A percentile compares a stretch with the other conserved stretches of the same genome.
Evolutionary conservation across 2,113 vertebrate species (phyloP).

Genomic region (Okapia johnstoni): DNA sequence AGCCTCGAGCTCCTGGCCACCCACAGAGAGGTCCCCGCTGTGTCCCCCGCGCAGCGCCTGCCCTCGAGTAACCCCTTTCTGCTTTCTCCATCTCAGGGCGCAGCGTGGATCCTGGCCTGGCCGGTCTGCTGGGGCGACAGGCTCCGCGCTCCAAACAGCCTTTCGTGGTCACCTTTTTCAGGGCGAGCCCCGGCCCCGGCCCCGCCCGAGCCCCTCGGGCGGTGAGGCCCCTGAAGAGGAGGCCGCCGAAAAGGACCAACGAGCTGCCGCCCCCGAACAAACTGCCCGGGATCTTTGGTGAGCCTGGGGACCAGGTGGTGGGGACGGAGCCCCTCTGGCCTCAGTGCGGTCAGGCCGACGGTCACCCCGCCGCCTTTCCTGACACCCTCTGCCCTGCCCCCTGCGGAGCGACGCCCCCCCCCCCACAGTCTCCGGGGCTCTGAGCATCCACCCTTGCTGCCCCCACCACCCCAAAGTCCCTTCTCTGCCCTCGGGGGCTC

Average conservation of each 20-base stretch:
- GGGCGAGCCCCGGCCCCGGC: conserved; percentile 83
- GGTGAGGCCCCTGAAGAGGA: conserved; percentile 77
- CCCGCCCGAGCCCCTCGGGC: conserved; percentile 85
- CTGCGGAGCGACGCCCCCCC: not conserved
- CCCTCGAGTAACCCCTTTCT: not conserved
- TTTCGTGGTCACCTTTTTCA: conserved; percentile 97
- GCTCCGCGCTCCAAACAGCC: conserved; percentile 93
- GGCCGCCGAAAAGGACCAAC: conserved; percentile 87
- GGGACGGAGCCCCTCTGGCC: not conserved
- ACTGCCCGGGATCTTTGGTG: conserved; percentile 88
- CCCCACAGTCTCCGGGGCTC: not conserved
- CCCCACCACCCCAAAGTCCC: not conserved
- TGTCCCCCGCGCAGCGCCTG: not conserved
- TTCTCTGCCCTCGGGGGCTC: not conserved
- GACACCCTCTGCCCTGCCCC: not conserved
- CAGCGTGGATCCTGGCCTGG: conserved; percentile 88
- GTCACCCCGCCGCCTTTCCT: not conserved
- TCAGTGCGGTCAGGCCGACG: not conserved
- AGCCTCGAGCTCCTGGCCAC: fast-evolving
- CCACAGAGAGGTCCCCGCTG: not conserved
- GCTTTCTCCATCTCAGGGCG: conserved; percentile 79
- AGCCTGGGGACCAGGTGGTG: not conserved
- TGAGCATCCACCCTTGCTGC: not conserved
- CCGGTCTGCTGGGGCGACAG: conserved; percentile 88
- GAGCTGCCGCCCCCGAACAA: conserved; percentile 87